Evolutionary conservation across 2,113 vertebrate species (phyloP).

Genomic region (Pedetes capensis): DNA sequence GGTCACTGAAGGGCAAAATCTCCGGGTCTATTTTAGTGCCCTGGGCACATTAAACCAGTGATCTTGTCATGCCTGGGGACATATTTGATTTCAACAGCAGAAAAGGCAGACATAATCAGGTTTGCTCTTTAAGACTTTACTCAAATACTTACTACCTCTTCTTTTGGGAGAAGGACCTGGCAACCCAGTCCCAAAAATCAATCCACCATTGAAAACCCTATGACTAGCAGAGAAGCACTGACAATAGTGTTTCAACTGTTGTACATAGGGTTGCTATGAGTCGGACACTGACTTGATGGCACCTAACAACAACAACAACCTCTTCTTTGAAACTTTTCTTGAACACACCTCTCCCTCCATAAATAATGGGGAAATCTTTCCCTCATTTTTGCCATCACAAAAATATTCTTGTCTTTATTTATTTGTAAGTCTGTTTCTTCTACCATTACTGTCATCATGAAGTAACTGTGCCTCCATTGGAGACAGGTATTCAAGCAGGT

Average conservation of each 20-base stretch:
- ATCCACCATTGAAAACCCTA: too few species aligned
- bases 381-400: neutral
- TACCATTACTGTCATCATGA: neutral
- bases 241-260: too few species aligned
- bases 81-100: slow-evolving; percentile 6
- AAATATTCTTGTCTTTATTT: neutral
- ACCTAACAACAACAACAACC: too few species aligned
- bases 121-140: neutral
- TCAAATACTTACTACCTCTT: too few species aligned
- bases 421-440: neutral
- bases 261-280: too few species aligned
- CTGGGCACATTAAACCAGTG: neutral
- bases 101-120: neutral
- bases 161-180: too few species aligned
- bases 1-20: slow-evolving; percentile 22
- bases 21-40: slow-evolving; percentile 11
- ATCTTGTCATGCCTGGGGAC: neutral
- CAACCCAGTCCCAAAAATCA: too few species aligned
- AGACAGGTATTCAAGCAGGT: neutral
- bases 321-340: slow-evolving; percentile 26
- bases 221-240: too few species aligned
- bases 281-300: too few species aligned
- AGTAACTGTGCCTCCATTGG: neutral
- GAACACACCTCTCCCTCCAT: neutral
- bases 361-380: neutral